Percentiles rank a stretch among this genome's conserved stretches.
phyloP scores from a whole-genome alignment of 92 coral and sea anemone species.

The Parazoanthus swiftii region DNA sequence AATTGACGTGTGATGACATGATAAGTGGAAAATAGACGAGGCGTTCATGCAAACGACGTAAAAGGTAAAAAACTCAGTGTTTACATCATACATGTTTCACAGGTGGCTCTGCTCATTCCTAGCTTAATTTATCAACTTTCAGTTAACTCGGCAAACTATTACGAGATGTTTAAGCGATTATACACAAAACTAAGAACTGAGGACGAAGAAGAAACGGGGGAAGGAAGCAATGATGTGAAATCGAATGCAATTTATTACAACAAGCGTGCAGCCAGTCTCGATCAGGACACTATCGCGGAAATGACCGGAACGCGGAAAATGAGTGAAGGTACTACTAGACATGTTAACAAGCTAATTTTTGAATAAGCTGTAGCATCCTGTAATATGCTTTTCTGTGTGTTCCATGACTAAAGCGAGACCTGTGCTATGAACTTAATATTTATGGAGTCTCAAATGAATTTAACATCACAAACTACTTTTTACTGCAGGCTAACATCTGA shows the following conservation, averaged over 20 bases:
- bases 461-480: background rate
- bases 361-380: background rate
- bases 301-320: background rate
- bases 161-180: constrained; percentile 3
- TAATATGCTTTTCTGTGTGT: background rate
- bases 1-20: constrained; percentile 1
- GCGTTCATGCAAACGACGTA: background rate
- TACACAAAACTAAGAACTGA: constrained; percentile 8
- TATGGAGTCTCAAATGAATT: background rate
- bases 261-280: constrained; percentile 1
- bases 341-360: background rate
- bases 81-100: background rate
- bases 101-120: background rate
- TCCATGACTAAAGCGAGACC: background rate
- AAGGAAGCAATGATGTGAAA: background rate
- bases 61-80: background rate
- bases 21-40: background rate
- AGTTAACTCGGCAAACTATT: background rate
- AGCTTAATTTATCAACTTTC: background rate
- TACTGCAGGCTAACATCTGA: background rate
- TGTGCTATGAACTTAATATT: too few species aligned
- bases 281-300: background rate
- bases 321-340: background rate
- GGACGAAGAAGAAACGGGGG: background rate
- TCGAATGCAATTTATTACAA: background rate